These are phyloP conservation scores for Ptilorrhoa leucosticta DNA, from an alignment of 2,113 vertebrate genomes.

Conservation along the genomic window DNA sequence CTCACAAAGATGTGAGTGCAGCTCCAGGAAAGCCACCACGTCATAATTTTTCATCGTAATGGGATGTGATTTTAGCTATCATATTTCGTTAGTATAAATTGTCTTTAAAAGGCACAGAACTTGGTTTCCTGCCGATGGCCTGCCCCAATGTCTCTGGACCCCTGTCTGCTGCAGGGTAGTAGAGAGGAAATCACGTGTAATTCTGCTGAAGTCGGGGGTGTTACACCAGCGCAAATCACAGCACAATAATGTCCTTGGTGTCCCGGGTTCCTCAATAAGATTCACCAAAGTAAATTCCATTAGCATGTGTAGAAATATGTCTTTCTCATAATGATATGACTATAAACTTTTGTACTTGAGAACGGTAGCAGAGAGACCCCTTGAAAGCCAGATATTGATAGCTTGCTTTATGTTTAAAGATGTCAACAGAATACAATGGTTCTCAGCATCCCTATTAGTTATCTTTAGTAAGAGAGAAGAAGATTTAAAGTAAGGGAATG, in stretches of 20 bases:
- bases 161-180: not conserved
- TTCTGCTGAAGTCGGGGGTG: not conserved
- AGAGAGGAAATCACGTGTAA: conserved; percentile 5
- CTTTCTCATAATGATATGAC: conserved; percentile 33
- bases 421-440: conserved; percentile 55
- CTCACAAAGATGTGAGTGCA: not conserved
- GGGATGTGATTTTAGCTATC: not conserved
- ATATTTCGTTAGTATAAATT: not conserved
- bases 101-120: not conserved
- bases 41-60: not conserved
- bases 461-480: conserved; percentile 68
- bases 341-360: conserved; percentile 46
- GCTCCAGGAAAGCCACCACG: not conserved
- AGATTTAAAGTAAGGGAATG: conserved; percentile 64
- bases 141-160: not conserved
- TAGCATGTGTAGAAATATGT: conserved; percentile 38
- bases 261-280: not conserved
- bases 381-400: conserved; percentile 44
- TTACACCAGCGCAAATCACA: not conserved
- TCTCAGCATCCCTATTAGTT: conserved; percentile 65
- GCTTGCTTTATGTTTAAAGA: conserved; percentile 59
- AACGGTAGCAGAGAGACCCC: not conserved
- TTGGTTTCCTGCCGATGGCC: not conserved
- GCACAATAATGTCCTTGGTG: not conserved
- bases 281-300: conserved; percentile 52